Conservation (phyloP, 2,797 vertebrate species). For the Erethizon dorsatum region DNA sequence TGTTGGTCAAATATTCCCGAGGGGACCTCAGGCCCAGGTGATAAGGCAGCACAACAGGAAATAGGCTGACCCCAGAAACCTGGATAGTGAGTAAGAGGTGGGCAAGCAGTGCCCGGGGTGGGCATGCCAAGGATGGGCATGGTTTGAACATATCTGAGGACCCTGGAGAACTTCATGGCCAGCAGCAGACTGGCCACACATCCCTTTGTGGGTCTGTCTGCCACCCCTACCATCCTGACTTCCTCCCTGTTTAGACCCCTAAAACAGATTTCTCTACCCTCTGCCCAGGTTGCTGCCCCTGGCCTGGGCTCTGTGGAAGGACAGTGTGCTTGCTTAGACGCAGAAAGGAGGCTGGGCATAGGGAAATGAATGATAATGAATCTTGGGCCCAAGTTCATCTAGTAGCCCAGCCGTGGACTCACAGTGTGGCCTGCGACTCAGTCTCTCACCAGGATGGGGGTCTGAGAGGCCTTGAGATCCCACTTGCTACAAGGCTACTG, state of each 20-base stretch:
- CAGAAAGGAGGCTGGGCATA: neutral
- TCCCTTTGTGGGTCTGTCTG: neutral
- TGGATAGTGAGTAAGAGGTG: slow-evolving; percentile 47
- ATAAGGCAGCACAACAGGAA: slow-evolving; percentile 12
- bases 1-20: neutral
- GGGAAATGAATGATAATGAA: neutral
- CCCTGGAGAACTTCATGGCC: neutral
- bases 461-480: neutral
- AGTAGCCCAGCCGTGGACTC: neutral
- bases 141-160: neutral
- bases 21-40: neutral
- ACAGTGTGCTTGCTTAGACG: neutral
- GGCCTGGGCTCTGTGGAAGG: neutral
- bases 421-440: neutral
- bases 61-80: neutral
- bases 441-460: neutral
- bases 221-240: neutral
- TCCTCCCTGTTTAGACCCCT: neutral
- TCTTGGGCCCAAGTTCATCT: neutral
- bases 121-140: neutral
- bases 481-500: neutral
- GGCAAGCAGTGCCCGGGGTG: neutral
- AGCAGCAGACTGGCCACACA: neutral
- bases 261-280: neutral
- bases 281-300: neutral